Conservation (phyloP, 2,113 vertebrate genomes). For the Limanda limanda region DNA sequence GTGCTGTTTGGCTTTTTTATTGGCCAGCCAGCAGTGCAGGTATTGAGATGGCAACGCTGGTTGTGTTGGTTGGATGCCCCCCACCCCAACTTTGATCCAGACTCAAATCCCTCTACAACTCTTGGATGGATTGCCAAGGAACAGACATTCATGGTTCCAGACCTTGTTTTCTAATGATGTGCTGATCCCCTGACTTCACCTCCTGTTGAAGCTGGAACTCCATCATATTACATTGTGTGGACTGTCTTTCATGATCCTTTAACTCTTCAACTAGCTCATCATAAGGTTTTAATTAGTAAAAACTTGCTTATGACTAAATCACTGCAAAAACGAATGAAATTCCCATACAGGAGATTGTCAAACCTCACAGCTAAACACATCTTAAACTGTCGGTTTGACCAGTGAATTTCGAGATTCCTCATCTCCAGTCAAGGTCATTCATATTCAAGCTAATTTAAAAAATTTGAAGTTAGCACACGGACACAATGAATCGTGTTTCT, state of each 20-base stretch:
- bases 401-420: background rate
- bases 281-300: no score
- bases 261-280: no score
- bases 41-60: background rate
- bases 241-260: no score
- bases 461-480: background rate
- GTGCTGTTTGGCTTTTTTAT: constrained; percentile 12
- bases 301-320: background rate
- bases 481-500: background rate
- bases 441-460: background rate
- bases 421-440: background rate
- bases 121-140: background rate
- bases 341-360: background rate
- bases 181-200: background rate
- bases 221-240: no score
- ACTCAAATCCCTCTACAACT: constrained; percentile 1
- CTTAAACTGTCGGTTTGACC: background rate
- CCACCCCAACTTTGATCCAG: background rate
- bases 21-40: background rate
- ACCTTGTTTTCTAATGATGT: background rate
- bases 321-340: background rate
- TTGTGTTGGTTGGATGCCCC: background rate
- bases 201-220: no score
- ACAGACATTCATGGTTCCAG: constrained; percentile 1
- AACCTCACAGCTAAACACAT: background rate